These are phyloP conservation scores for Phaethornis superciliosus DNA, from an alignment of 2,113 vertebrate species.

Conservation along the genomic window DNA sequence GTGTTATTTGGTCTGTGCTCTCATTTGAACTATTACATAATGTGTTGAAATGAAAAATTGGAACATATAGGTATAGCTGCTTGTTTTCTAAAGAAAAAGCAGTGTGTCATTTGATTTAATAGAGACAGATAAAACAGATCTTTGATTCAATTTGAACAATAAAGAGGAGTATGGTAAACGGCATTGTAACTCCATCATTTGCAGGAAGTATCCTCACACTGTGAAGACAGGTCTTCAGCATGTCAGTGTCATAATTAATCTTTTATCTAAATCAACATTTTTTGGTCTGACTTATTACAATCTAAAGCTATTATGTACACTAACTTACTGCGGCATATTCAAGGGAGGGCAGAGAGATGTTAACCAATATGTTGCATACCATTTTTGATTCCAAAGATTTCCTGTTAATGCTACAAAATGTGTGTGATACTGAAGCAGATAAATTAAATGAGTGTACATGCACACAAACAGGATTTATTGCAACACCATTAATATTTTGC, in stretches of 20 bases:
- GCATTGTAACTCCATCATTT: neutral
- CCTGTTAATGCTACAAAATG: neutral
- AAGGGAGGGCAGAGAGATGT: neutral
- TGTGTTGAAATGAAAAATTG: conserved; percentile 31
- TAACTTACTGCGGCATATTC: neutral
- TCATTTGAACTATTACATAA: conserved; percentile 43
- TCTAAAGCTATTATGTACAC: neutral
- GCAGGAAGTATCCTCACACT: neutral
- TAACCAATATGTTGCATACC: neutral
- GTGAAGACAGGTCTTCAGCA: neutral
- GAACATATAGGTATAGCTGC: neutral
- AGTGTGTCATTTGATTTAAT: neutral
- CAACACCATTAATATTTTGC: neutral
- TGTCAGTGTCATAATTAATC: neutral
- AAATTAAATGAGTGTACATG: neutral
- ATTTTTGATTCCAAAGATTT: neutral
- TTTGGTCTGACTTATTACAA: neutral
- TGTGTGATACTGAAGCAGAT: neutral
- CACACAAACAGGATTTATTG: neutral
- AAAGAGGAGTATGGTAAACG: neutral
- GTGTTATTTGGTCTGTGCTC: conserved; percentile 6
- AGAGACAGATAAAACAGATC: neutral
- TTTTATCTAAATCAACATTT: neutral
- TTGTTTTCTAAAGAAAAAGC: conserved; percentile 13
- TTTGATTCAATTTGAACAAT: neutral